Evolutionary conservation across 1,140 invertebrate genomes (phyloP).

Genomic region (Drepana arcuata): DNA sequence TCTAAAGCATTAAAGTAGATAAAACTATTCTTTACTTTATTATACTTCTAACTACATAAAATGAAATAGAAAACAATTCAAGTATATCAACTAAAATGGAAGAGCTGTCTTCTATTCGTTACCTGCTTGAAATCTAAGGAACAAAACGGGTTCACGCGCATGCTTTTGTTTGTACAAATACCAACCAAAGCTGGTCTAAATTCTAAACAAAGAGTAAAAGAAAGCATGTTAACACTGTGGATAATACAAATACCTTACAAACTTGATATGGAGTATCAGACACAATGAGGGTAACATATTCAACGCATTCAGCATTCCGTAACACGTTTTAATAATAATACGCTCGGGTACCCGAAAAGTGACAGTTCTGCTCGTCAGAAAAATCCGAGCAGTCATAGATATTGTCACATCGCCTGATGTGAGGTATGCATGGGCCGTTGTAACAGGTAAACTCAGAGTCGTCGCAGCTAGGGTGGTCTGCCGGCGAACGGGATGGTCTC

Average conservation of each 20-base stretch:
- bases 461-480: constrained; percentile 50
- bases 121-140: too few relatives aligned
- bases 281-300: not conserved
- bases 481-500: constrained; percentile 37
- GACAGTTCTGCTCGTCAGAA: constrained; percentile 92
- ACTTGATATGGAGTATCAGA: not conserved
- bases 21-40: too few relatives aligned
- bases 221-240: constrained; percentile 4
- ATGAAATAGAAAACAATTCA: too few relatives aligned
- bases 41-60: too few relatives aligned
- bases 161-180: too few relatives aligned
- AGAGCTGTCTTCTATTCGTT: too few relatives aligned
- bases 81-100: too few relatives aligned
- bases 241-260: constrained; percentile 1
- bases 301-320: constrained; percentile 34
- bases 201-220: too few relatives aligned
- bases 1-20: too few relatives aligned
- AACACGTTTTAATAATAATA: constrained; percentile 21
- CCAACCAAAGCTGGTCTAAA: too few relatives aligned
- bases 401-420: constrained; percentile 86
- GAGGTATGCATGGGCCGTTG: constrained; percentile 77
- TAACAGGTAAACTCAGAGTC: constrained; percentile 77
- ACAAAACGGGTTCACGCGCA: too few relatives aligned
- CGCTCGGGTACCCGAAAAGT: constrained; percentile 63
- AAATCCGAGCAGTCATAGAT: constrained; percentile 91